Evolutionary conservation across 2,113 vertebrate genomes (phyloP), one percentile per base, ranked within the genome.

Genomic region (Loxodonta africana): DNA sequence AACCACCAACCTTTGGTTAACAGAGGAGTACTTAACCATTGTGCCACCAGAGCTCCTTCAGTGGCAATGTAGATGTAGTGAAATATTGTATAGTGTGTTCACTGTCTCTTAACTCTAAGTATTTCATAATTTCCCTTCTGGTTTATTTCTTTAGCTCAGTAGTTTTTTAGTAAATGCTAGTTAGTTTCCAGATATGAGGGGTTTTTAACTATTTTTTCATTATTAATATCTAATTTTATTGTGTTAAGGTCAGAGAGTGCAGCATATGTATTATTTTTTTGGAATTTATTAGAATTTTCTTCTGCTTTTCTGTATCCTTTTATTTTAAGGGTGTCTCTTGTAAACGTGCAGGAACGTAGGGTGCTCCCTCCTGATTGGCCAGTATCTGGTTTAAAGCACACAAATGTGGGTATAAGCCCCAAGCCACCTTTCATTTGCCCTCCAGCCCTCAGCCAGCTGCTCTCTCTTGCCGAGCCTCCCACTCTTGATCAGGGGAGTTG

Each of bases 301-400:
- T 71, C 77, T 53, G 46, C 51, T 67, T 88, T 48, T 84, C 60
- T 37, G 9, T 63, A n/a, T 51, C 53, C 73, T 94, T 93, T 88
- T 60, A 60, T 80, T 85, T 77, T 91, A 37, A 65, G 14, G 83
- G 30, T 21, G 53, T 90, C 48, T 92, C 48, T 33, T 73, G 4
- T 62, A 73, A 83, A 67, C 44, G 21, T 20, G 33, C 8, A 73
- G 73, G 41, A 73, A 51, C n/a, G 60, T 1, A 44, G 23, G 62
- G 80, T 14, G 14, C 30, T n/a, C 17, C 74, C 18, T 60, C 37
- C 37, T 21, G 46, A 25, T 41, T 17, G 37, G 15, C 41, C 2
- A 1, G 44, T 20, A 17, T 46, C 37, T 96, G 41, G n/a, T 33
- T 93, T 28, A 83, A 87, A 48, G 10, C 57, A 53, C 46, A 12